These are phyloP conservation scores for Sakesphorus luctuosus DNA, from an alignment of 2,113 vertebrate genomes.

Conservation along the genomic window DNA sequence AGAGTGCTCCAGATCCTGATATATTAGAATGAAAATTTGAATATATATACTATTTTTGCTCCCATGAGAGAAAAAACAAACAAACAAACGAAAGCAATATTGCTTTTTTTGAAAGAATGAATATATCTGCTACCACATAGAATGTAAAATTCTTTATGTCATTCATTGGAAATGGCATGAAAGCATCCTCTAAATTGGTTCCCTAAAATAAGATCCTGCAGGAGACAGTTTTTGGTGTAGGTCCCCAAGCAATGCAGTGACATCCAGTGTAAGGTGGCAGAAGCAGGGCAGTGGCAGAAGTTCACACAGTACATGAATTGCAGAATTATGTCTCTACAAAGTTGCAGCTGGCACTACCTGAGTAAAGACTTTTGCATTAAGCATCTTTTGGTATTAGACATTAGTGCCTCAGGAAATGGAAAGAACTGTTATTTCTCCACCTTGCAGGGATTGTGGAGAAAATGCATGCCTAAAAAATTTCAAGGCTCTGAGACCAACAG, in stretches of 20 bases:
- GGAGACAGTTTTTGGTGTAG: not conserved
- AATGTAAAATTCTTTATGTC: not conserved
- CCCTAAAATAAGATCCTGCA: not conserved
- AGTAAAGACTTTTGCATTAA: not conserved
- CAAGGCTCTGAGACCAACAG: not conserved
- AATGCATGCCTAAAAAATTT: not conserved
- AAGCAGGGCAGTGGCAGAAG: not conserved
- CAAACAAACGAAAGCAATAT: not conserved
- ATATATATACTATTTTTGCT: not conserved
- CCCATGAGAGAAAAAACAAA: not conserved
- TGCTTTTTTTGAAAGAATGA: not conserved
- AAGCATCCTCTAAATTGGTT: not conserved
- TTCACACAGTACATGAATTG: rapidly evolving
- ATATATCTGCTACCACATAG: not conserved
- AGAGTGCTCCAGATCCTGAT: not conserved
- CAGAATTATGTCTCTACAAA: not conserved
- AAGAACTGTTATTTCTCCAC: not conserved
- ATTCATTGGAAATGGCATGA: not conserved
- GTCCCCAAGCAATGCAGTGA: not conserved
- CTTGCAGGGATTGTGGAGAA: not conserved
- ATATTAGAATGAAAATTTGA: not conserved
- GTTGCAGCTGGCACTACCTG: not conserved
- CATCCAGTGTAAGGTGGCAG: not conserved
- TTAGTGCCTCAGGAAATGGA: not conserved
- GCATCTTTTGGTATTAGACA: not conserved